These are phyloP conservation scores for Tokudaia muenninki DNA, from an alignment of 2,797 vertebrate species.

Conservation along the genomic window DNA sequence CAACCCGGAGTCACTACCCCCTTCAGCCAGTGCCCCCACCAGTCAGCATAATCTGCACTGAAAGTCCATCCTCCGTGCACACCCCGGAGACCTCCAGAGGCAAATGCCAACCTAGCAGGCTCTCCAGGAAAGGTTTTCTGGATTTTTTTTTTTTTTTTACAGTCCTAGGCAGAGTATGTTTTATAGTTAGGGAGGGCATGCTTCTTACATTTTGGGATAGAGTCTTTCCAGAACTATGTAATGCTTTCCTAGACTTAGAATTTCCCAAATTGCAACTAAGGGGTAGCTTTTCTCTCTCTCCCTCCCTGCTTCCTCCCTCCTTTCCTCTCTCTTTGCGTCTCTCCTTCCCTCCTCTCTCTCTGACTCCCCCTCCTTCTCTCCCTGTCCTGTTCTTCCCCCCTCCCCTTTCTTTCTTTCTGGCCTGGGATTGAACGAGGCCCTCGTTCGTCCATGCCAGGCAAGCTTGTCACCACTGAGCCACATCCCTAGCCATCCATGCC, in stretches of 20 bases:
- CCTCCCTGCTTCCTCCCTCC: not conserved
- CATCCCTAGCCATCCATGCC: no score
- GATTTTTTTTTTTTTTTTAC: constrained; percentile 11
- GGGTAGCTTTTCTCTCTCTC: not conserved
- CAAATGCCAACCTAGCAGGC: not conserved
- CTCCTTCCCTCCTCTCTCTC: not conserved
- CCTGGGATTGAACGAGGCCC: not conserved
- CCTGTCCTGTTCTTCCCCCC: not conserved
- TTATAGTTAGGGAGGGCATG: not conserved
- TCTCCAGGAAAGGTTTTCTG: not conserved
- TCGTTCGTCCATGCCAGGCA: not conserved
- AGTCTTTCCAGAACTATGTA: not conserved
- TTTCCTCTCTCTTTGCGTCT: no score
- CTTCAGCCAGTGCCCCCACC: not conserved
- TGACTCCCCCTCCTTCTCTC: not conserved
- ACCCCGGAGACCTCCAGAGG: not conserved
- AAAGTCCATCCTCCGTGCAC: not conserved
- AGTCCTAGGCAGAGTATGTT: not conserved
- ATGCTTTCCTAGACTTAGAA: not conserved
- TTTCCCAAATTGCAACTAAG: constrained; percentile 8
- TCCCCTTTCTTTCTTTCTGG: not conserved
- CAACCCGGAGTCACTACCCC: not conserved
- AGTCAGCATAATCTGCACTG: not conserved
- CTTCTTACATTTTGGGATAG: not conserved
- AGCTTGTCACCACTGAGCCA: not conserved